Evolutionary conservation across 1,140 invertebrate genomes (phyloP).

Genomic region (Ips typographus): DNA sequence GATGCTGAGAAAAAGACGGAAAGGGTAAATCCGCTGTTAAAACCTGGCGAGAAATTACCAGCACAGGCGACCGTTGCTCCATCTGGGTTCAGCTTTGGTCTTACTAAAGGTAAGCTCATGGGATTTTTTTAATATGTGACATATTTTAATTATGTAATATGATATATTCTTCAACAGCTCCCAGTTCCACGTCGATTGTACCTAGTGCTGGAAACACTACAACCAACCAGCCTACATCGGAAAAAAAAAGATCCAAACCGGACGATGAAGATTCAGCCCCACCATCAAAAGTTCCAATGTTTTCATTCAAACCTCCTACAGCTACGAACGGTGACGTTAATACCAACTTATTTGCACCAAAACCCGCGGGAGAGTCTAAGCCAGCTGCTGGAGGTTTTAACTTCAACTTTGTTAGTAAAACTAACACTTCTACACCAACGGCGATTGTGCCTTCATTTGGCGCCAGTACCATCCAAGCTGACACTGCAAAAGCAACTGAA

Average conservation of each 20-base stretch:
- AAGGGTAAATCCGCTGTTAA: conserved; percentile 29
- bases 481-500: neutral
- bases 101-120: conserved; percentile 22
- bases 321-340: conserved; percentile 14
- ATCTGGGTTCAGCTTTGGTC: conserved; percentile 32
- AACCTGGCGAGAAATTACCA: conserved; percentile 34
- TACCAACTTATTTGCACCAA: neutral
- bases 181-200: neutral
- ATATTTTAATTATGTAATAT: neutral
- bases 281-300: conserved; percentile 8
- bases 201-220: neutral
- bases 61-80: conserved; percentile 22
- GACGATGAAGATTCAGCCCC: neutral
- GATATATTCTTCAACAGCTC: neutral
- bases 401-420: conserved; percentile 5
- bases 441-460: conserved; percentile 7
- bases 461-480: neutral
- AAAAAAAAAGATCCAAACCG: conserved; percentile 15
- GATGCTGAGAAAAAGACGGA: conserved; percentile 3
- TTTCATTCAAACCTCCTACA: conserved; percentile 14
- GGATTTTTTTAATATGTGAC: no score
- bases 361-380: neutral
- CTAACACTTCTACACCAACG: no score
- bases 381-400: conserved; percentile 3
- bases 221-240: neutral